Evolutionary conservation across 2,888 invertebrate genomes (phyloP), one percentile per base, ranked within the genome.

Genomic region (Dorcus hopei): DNA sequence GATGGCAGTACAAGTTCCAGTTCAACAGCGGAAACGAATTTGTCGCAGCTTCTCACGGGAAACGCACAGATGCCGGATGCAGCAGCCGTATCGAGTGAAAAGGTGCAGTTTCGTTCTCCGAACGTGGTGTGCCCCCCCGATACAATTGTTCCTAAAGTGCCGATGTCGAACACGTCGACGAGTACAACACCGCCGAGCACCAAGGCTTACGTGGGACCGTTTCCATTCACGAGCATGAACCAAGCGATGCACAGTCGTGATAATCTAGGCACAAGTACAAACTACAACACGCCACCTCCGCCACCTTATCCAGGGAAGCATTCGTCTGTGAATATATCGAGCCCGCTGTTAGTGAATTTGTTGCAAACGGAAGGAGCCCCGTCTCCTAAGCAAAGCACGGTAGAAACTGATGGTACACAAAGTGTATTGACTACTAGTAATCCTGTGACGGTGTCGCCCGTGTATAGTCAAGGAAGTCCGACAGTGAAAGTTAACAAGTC

Each of bases 181-280:
- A 66, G 64, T 58, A 58, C 61, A 50, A 53, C 57, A 41, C 64
- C 66, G 11, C 60, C 65, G 48, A 65, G 65, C 45, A 63, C 64
- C 52, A 76, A 81, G 82, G 69, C 84, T 77, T 79, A 85, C 79
- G 75, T 80, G 66, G 80, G 89, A 77, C 83, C 86, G 75, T 94
- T 88, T 80, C 93, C 94, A 43, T 94, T 94, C 77, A 91, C 92
- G 72, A 93, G 93, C 78, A 94, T 95, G 94, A 92, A 93, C 62
- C 87, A 93, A 77, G 91, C 93, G 51, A 89, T 93, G 79, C 92
- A 93, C 72, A 85, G 87, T 71, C 86, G 87, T 72, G 89, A 66
- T 38, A 70, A 65, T 58, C 60, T 58, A 52, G 58, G 64, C 39
- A 63, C 63, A 55, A 64, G 58, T 49, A 58, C 61, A 57, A 68